Evolutionary conservation across 2,797 vertebrate genomes (phyloP), one percentile per base, ranked within the genome.

Genomic region (Hirundo rustica): DNA sequence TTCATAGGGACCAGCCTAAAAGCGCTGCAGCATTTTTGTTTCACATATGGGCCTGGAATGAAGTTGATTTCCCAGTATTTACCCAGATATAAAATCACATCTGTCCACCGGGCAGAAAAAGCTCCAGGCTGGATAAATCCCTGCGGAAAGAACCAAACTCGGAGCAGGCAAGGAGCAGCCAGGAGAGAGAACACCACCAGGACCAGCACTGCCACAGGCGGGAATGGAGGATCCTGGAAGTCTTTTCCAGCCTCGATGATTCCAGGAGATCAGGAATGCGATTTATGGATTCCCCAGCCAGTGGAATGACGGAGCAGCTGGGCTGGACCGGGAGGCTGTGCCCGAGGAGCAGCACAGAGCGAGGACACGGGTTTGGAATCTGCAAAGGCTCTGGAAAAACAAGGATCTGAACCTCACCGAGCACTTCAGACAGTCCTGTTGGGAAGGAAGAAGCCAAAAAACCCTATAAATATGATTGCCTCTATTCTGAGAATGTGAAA

Each of bases 281-380:
- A 23, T 61, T 77, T 32, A 4, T 42, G 7, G 8, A 11, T 4
- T 4, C 26, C 18, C 53, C 32, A 53, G 15, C 4, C 21, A 38
- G 13, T 3, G 71, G 32, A 62, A 18, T 0, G 3, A 34, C 6
- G n/a, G 2, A 61, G 70, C 15, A 40, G 1, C 48, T 23, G 53
- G 70, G 44, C 40, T 71, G 85, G 45, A 6, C 19, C 51, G 29
- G 48, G 40, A 71, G 53, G 48, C 13, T 12, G 10, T 1, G 18
- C 42, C 17, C 30, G 4, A 47, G 51, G 47, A 51, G 19, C 38
- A 44, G 19, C 40, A 54, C 50, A 30, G 55, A 57, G 21, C 8
- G 13, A 14, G 20, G 21, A 16, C 21, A 3, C 17, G 12, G 11
- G 5, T 34, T 53, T 75, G 53, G 64, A 11, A 17, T 7, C 61